phyloP scores from a whole-genome alignment of 2,113 vertebrate species.

The Marmota monax region DNA sequence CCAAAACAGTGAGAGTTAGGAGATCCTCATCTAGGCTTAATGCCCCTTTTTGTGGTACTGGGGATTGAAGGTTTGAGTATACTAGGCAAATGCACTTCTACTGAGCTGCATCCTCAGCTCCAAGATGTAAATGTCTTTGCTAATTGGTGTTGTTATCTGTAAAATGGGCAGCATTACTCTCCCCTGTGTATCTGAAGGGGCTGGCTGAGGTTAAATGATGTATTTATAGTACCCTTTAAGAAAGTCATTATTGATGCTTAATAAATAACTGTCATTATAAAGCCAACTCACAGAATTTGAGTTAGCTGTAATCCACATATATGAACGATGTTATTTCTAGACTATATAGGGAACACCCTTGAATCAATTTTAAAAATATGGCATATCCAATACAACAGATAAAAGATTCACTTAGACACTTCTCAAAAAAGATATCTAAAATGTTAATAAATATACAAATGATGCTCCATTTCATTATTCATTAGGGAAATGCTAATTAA shows the following conservation, averaged over 20 bases:
- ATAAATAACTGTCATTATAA: constrained; percentile 2
- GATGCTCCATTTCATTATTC: not conserved
- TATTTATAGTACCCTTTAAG: not conserved
- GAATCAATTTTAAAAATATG: constrained; percentile 24
- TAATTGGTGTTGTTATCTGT: not conserved
- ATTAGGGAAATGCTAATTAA: constrained; percentile 40
- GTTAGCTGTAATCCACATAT: not conserved
- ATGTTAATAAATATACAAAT: constrained; percentile 41
- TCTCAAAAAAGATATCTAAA: constrained; percentile 38
- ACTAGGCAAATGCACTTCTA: not conserved
- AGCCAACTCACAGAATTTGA: not conserved
- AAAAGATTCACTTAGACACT: not conserved
- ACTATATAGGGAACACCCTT: not conserved
- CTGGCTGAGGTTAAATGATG: not conserved
- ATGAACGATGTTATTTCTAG: not conserved
- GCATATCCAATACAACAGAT: not conserved
- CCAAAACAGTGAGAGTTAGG: not conserved
- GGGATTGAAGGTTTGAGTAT: not conserved
- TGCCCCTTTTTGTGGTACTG: not conserved
- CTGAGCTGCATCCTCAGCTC: not conserved
- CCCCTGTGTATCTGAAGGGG: not conserved
- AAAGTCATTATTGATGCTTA: not conserved
- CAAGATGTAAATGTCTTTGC: not conserved
- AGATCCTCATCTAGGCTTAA: not conserved
- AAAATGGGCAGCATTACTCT: constrained; percentile 34